Percentiles rank a stretch among this genome's conserved stretches.
Evolutionary conservation across 2,888 invertebrate genomes (phyloP).

Genomic region (Melieria omissa): DNA sequence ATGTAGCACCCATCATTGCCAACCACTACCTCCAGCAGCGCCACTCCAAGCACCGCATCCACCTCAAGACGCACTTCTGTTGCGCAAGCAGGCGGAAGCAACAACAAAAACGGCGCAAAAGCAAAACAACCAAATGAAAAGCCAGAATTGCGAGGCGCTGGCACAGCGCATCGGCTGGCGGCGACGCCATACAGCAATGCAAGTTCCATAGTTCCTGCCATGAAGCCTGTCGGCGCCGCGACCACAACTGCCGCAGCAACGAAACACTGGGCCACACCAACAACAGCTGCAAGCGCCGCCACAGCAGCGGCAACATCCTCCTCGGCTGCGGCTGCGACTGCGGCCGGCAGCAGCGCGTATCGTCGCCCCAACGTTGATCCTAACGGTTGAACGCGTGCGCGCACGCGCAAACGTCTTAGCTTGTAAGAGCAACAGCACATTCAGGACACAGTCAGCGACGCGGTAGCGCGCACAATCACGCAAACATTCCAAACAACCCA

Average conservation of each 20-base stretch:
- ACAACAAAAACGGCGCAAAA: constrained; percentile 40
- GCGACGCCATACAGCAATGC: constrained; percentile 43
- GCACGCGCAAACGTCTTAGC: background rate
- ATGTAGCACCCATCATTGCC: background rate
- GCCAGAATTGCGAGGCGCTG: constrained; percentile 30
- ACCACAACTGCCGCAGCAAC: constrained; percentile 21
- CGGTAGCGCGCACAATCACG: background rate
- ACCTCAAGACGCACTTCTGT: constrained; percentile 13
- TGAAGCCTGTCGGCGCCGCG: constrained; percentile 46
- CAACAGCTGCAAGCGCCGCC: constrained; percentile 42
- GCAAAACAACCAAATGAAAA: constrained; percentile 35
- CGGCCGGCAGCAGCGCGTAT: constrained; percentile 51
- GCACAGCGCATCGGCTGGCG: constrained; percentile 24
- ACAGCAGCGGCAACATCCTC: constrained; percentile 33
- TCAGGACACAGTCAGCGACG: constrained; percentile 14
- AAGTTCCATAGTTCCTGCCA: constrained; percentile 61
- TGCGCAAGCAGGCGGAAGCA: constrained; percentile 32
- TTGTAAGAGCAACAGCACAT: constrained; percentile 15
- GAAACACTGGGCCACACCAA: constrained; percentile 42
- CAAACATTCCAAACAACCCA: constrained; percentile 32
- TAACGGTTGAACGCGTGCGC: constrained; percentile 58
- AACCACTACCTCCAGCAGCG: constrained; percentile 32
- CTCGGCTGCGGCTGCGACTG: constrained; percentile 45
- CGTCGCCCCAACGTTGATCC: constrained; percentile 65
- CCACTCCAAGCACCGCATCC: constrained; percentile 31